These are phyloP conservation scores for Drosophila nikananu DNA, from an alignment of 1,140 invertebrate species.

Conservation along the genomic window DNA sequence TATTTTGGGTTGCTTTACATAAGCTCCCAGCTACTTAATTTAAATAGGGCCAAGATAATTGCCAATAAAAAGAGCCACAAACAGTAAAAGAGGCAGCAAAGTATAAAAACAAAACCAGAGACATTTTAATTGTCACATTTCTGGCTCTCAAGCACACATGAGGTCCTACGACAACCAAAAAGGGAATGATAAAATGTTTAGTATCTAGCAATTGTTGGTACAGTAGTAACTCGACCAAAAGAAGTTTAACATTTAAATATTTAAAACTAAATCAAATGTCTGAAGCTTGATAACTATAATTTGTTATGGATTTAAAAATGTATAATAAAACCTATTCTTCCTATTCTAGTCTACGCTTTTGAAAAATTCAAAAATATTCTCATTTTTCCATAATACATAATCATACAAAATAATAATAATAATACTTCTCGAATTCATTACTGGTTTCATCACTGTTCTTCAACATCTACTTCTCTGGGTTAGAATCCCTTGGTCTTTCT, in stretches of 20 bases:
- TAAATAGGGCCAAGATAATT: constrained; percentile 10
- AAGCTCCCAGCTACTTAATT: constrained; percentile 14
- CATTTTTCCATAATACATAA: too few relatives aligned
- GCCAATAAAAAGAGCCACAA: not conserved
- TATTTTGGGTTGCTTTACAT: not conserved
- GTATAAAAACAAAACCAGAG: not conserved
- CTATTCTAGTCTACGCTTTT: too few relatives aligned
- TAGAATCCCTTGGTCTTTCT: not conserved
- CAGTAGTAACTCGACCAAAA: not conserved
- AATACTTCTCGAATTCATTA: not conserved
- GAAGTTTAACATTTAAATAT: not conserved
- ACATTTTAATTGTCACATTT: constrained; percentile 69
- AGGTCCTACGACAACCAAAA: constrained; percentile 38
- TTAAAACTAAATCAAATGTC: not conserved
- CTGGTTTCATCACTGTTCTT: not conserved
- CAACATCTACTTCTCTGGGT: not conserved
- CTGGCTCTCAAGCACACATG: constrained; percentile 49
- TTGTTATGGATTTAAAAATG: too few relatives aligned
- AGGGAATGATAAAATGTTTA: constrained; percentile 1
- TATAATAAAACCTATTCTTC: too few relatives aligned
- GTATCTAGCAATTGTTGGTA: not conserved
- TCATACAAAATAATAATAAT: too few relatives aligned
- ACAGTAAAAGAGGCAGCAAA: not conserved
- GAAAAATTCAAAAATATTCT: too few relatives aligned
- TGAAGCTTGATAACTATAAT: too few relatives aligned